phyloP scores from a whole-genome alignment of 2,888 invertebrate species.

The Esperia sulphurella region DNA sequence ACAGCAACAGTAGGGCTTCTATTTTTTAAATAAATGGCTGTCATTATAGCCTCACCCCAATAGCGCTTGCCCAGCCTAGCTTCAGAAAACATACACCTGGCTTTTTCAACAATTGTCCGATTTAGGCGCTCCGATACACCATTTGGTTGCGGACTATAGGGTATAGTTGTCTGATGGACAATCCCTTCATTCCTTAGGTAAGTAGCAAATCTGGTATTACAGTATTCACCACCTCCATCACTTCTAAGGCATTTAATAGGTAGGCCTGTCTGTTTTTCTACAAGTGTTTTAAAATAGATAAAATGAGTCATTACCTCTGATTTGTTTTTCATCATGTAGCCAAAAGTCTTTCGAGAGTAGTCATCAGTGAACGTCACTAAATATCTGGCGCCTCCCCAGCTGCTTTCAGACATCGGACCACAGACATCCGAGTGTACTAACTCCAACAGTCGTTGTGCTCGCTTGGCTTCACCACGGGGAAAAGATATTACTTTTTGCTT shows the following conservation, averaged over 20 bases:
- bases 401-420: slow-evolving; percentile 5
- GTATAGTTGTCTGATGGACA: slow-evolving; percentile 4
- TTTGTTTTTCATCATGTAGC: no score
- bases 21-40: slow-evolving; percentile 13
- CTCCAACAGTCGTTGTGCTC: not conserved
- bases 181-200: slow-evolving; percentile 5
- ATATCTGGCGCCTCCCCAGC: not conserved
- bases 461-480: not conserved
- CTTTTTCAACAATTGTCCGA: slow-evolving; percentile 5
- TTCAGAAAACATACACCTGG: slow-evolving; percentile 8
- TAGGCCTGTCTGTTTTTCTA: not conserved
- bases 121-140: slow-evolving; percentile 9
- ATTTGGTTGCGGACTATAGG: slow-evolving; percentile 5
- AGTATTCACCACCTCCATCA: slow-evolving; percentile 7
- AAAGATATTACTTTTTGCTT: not conserved
- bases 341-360: no score
- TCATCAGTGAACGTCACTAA: not conserved
- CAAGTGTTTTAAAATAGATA: not conserved
- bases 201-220: not conserved
- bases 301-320: no score
- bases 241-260: slow-evolving; percentile 3
- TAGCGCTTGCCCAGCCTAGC: slow-evolving; percentile 7
- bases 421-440: slow-evolving; percentile 7
- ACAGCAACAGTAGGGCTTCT: slow-evolving; percentile 4
- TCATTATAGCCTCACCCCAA: slow-evolving; percentile 14